Conservation (phyloP, 2,888 invertebrate genomes). For the Malthinus seriepunctatus region DNA sequence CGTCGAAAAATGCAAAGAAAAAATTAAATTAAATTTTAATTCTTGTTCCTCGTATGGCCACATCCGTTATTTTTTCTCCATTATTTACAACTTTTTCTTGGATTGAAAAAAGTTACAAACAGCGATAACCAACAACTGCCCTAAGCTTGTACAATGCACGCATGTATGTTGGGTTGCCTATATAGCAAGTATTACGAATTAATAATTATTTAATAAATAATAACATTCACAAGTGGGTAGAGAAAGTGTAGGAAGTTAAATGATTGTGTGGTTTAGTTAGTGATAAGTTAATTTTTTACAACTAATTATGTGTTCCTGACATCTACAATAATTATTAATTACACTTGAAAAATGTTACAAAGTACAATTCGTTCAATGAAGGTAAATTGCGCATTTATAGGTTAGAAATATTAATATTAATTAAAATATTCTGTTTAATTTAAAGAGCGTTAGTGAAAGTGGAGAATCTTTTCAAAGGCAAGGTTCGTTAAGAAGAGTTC, state of each 20-base stretch:
- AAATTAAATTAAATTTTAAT: no score
- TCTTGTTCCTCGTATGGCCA: no score
- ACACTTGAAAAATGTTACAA: slow-evolving; percentile 8
- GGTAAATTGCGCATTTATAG: neutral
- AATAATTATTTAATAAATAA: no score
- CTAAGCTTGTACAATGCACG: no score
- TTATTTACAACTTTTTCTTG: no score
- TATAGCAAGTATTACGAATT: no score
- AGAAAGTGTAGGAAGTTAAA: neutral
- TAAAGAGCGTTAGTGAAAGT: slow-evolving; percentile 30
- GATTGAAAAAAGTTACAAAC: no score
- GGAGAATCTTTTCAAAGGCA: slow-evolving; percentile 55
- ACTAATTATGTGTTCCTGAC: slow-evolving; percentile 19
- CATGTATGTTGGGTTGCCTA: no score
- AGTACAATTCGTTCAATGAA: slow-evolving; percentile 8
- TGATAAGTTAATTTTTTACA: slow-evolving; percentile 4
- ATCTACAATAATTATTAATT: neutral
- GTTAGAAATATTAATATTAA: neutral
- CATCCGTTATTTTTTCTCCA: no score
- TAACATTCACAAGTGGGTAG: no score
- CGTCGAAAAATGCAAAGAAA: no score
- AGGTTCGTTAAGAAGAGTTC: slow-evolving; percentile 61
- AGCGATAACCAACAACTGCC: no score
- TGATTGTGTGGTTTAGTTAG: neutral
- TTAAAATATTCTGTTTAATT: slow-evolving; percentile 2